A percentile compares a stretch with the other conserved stretches of the same genome.
phyloP scores from a whole-genome alignment of 2,888 invertebrate species.

The Mythimna albipuncta region DNA sequence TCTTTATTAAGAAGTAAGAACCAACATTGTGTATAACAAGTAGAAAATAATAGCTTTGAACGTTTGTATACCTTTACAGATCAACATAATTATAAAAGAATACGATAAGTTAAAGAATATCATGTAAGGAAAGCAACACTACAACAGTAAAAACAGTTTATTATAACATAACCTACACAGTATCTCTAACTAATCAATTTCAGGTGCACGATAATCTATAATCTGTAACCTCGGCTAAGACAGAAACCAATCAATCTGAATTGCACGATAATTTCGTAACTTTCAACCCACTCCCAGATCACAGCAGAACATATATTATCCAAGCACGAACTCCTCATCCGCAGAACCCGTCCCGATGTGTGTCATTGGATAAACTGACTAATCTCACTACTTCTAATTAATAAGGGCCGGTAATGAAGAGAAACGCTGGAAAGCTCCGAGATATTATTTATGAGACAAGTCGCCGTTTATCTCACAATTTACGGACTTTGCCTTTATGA shows the following conservation, averaged over 20 bases:
- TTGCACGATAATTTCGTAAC: constrained; percentile 5
- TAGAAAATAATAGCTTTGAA: background rate
- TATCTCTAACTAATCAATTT: background rate
- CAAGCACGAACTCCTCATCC: constrained; percentile 12
- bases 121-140: background rate
- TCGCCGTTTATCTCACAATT: constrained; percentile 54
- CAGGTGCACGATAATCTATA: background rate
- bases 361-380: constrained; percentile 58
- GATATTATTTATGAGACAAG: constrained; percentile 60
- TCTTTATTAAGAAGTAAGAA: background rate
- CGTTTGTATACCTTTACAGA: background rate
- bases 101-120: background rate
- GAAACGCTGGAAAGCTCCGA: constrained; percentile 55
- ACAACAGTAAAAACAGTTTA: background rate
- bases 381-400: constrained; percentile 57
- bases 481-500: constrained; percentile 51
- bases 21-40: background rate
- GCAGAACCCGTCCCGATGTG: constrained; percentile 54
- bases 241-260: constrained; percentile 1
- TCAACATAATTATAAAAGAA: background rate
- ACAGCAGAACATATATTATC: background rate
- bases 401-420: constrained; percentile 60
- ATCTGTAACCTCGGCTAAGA: background rate
- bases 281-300: background rate
- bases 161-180: background rate